Evolutionary conservation across 2,113 vertebrate genomes (phyloP), one percentile per base, ranked within the genome.

Genomic region (Ifrita kowaldi): DNA sequence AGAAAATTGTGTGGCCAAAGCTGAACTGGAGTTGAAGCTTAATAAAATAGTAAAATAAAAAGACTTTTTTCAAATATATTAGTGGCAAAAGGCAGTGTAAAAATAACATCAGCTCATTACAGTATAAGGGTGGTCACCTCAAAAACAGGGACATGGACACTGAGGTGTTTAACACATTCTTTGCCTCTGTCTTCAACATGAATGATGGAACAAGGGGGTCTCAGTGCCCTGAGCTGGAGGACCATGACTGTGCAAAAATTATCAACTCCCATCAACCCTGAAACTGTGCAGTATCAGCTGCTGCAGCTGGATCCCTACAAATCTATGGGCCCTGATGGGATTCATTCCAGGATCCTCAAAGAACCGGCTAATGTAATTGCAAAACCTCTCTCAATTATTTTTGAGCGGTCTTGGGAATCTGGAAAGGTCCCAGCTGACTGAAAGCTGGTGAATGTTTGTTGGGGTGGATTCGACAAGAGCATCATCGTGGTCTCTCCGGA

Each of bases 171-270:
- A 41, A 56, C 19, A n/a, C 7, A 52, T 44, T 60, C 6, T 68
- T 68, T 59, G 13, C 30, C 35, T 49, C n/a, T 42, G 21, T 33
- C 27, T 44, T 33, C 17, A 37, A 47, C 4, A 27, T 0, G 0
- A 17, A 37, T 37, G 17, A 57, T 9, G 7, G 13, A 70, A n/a
- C 11, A 19, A 32, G 11, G 21, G 4, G 1, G 2, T 32, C 21
- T 20, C 35, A 56, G 19, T 50, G 32, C 9, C 37, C 7, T 22
- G 53, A 52, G 37, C 11, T 33, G 32, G 32, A 52, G 1, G 3
- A 44, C 5, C 32, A 22, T 14, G 53, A 30, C 21, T 37, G 7
- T 26, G 3, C 3, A 26, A 59, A 32, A 76, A 32, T 2, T 0
- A 50, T 15, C 21, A 44, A 44, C 6, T 44, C 24, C 7, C 44